Evolutionary conservation across 1,140 invertebrate genomes (phyloP).

Genomic region (Drosophila santomea): DNA sequence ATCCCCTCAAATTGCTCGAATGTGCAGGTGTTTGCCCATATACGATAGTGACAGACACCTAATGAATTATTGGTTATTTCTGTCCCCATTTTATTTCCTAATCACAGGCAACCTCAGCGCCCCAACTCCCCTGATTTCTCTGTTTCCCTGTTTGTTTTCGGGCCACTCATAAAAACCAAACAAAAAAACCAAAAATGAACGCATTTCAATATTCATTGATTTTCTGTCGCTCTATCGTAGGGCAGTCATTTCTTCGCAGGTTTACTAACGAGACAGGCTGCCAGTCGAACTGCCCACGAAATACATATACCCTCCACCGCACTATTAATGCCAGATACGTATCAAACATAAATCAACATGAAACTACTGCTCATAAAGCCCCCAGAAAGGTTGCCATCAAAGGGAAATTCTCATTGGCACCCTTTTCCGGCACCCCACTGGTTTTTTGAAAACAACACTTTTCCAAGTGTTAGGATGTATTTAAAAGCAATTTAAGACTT

Average conservation of each 20-base stretch:
- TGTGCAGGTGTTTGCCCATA: slow-evolving; percentile 40
- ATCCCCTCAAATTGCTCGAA: slow-evolving; percentile 2
- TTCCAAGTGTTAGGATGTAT: slow-evolving; percentile 40
- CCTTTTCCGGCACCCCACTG: not conserved
- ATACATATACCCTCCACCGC: not conserved
- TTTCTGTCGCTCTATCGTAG: slow-evolving; percentile 67
- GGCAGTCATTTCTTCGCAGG: slow-evolving; percentile 55
- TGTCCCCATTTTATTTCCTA: slow-evolving; percentile 12
- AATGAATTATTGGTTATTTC: slow-evolving; percentile 52
- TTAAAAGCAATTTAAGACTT: slow-evolving; percentile 74
- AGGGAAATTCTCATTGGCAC: slow-evolving; percentile 9
- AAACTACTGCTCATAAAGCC: slow-evolving; percentile 33
- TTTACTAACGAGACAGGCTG: slow-evolving; percentile 38
- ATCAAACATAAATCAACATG: slow-evolving; percentile 69
- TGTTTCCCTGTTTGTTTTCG: not conserved
- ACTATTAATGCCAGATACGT: slow-evolving; percentile 63
- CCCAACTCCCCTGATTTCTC: not conserved
- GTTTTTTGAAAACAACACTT: not conserved
- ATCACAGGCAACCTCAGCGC: slow-evolving; percentile 19
- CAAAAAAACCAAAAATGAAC: slow-evolving; percentile 47
- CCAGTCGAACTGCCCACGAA: too few relatives aligned
- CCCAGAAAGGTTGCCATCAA: slow-evolving; percentile 54
- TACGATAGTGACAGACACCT: slow-evolving; percentile 21
- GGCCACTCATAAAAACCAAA: slow-evolving; percentile 46
- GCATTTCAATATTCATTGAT: slow-evolving; percentile 74